These are phyloP conservation scores for Acheta domesticus DNA, from an alignment of 2,888 invertebrate genomes.

Conservation along the genomic window DNA sequence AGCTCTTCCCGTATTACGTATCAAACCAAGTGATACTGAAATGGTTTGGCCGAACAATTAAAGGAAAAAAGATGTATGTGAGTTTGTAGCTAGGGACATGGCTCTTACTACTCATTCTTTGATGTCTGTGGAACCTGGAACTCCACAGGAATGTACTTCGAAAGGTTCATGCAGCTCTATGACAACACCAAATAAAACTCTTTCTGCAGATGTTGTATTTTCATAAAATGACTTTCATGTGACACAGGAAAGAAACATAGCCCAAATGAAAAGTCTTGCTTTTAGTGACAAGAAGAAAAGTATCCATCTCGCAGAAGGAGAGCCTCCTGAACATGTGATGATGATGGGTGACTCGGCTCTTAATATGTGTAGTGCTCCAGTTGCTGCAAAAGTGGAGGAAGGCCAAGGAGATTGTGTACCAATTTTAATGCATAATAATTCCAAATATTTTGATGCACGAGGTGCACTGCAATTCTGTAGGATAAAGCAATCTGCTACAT, in stretches of 20 bases:
- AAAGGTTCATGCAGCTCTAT: not conserved
- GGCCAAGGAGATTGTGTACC: conserved; percentile 23
- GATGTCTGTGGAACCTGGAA: conserved; percentile 24
- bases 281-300: not conserved
- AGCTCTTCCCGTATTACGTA: conserved; percentile 22
- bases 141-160: conserved; percentile 11
- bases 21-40: conserved; percentile 28
- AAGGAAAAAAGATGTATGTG: conserved; percentile 25
- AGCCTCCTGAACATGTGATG: not conserved
- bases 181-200: not conserved
- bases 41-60: conserved; percentile 31
- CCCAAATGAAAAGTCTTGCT: not conserved
- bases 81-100: conserved; percentile 25
- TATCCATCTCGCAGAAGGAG: not conserved
- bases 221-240: not conserved
- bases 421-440: not conserved
- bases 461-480: conserved; percentile 11
- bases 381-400: not conserved
- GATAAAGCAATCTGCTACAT: conserved; percentile 18
- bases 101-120: conserved; percentile 25
- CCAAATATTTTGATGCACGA: conserved; percentile 4
- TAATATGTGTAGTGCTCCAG: not conserved
- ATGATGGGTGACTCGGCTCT: not conserved
- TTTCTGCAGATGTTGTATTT: not conserved
- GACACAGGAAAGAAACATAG: not conserved